A percentile compares a stretch with the other conserved stretches of the same genome.
Conservation (phyloP, 1,140 invertebrate genomes). For the Orussus abietinus region DNA sequence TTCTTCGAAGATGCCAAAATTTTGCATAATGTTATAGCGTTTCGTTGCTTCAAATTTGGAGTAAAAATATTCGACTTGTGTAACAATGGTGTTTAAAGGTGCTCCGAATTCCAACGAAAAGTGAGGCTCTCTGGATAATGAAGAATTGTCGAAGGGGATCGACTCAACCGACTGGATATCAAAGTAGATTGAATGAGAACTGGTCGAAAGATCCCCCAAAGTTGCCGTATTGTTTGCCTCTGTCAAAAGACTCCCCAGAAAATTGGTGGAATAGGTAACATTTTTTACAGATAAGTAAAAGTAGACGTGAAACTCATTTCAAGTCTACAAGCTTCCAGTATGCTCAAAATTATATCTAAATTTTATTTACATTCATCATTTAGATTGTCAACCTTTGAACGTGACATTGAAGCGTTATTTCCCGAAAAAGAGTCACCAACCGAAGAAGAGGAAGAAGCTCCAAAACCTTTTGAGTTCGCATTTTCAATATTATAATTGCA, state of each 20-base stretch:
- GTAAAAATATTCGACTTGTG: constrained; percentile 2
- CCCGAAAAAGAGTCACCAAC: too few species aligned
- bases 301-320: too few species aligned
- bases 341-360: too few species aligned
- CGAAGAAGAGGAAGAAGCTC: too few species aligned
- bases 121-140: constrained; percentile 54
- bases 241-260: constrained; percentile 19
- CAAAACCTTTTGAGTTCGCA: too few species aligned
- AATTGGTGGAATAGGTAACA: constrained; percentile 33
- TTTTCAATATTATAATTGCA: too few species aligned
- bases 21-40: neutral
- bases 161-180: constrained; percentile 46
- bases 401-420: too few species aligned
- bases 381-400: too few species aligned
- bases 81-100: constrained; percentile 14
- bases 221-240: constrained; percentile 16
- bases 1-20: too few species aligned
- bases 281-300: too few species aligned
- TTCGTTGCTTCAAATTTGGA: neutral
- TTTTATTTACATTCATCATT: too few species aligned
- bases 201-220: constrained; percentile 33
- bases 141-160: constrained; percentile 53
- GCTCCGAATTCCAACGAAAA: constrained; percentile 33
- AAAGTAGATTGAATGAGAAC: constrained; percentile 52
- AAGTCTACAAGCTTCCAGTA: too few species aligned